Percentiles rank a stretch among this genome's conserved stretches.
Evolutionary conservation across 1,140 invertebrate genomes (phyloP).

Genomic region (Drosophila suzukii): DNA sequence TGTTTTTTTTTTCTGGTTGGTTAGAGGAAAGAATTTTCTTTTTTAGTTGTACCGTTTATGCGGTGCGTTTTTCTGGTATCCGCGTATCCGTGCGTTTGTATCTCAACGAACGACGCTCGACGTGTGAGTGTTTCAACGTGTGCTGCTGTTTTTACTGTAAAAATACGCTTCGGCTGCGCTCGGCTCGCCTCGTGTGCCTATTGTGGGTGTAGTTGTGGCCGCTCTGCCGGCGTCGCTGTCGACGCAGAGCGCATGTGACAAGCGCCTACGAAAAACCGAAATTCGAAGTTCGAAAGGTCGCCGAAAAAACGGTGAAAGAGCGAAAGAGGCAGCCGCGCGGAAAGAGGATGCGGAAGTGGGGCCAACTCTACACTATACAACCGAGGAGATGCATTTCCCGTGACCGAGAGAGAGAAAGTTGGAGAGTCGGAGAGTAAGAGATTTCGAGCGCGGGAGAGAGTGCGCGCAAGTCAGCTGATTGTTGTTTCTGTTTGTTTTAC

Average conservation of each 20-base stretch:
- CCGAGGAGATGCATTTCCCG: constrained; percentile 29
- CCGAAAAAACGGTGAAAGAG: constrained; percentile 6
- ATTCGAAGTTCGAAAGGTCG: constrained; percentile 53
- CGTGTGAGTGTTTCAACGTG: constrained; percentile 38
- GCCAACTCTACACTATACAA: constrained; percentile 31
- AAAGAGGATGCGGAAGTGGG: constrained; percentile 44
- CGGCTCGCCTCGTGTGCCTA: constrained; percentile 4
- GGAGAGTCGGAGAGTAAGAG: not conserved
- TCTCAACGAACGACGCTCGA: constrained; percentile 57
- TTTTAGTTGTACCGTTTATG: constrained; percentile 25
- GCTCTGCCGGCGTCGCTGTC: constrained; percentile 42
- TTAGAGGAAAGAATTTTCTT: not conserved
- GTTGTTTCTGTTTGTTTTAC: constrained; percentile 56
- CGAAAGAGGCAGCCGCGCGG: not conserved
- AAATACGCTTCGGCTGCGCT: constrained; percentile 16
- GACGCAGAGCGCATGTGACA: constrained; percentile 48
- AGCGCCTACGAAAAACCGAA: constrained; percentile 32
- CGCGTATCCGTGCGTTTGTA: constrained; percentile 59
- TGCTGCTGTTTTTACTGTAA: constrained; percentile 38
- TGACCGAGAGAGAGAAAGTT: not conserved
- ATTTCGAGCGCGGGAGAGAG: constrained; percentile 14
- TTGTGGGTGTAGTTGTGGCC: constrained; percentile 28
- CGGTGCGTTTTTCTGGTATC: constrained; percentile 42
- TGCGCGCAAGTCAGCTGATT: constrained; percentile 55
- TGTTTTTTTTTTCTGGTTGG: constrained; percentile 2